These are phyloP conservation scores for Eledona agricola DNA, from an alignment of 2,888 invertebrate genomes.

Conservation along the genomic window DNA sequence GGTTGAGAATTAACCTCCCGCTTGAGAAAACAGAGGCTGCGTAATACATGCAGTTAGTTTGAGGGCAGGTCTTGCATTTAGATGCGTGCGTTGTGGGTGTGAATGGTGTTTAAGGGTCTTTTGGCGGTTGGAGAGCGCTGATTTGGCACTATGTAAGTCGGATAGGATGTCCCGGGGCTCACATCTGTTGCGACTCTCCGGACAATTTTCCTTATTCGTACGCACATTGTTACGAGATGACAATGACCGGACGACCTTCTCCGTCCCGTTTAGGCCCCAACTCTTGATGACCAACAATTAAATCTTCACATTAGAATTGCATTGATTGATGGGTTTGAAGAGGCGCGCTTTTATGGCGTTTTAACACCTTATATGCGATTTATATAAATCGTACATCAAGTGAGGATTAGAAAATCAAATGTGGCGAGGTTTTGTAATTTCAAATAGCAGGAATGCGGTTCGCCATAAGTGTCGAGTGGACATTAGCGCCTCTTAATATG, in stretches of 20 bases:
- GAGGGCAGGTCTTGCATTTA: slow-evolving; percentile 54
- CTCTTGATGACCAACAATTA: slow-evolving; percentile 19
- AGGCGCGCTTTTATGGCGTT: slow-evolving; percentile 17
- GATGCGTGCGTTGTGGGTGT: slow-evolving; percentile 53
- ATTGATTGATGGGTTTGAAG: slow-evolving; percentile 21
- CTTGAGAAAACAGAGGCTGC: slow-evolving; percentile 46
- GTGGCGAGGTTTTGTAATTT: slow-evolving; percentile 23
- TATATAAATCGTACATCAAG: slow-evolving; percentile 32
- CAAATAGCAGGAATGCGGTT: slow-evolving; percentile 23
- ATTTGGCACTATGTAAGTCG: slow-evolving; percentile 48
- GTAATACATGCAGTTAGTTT: slow-evolving; percentile 51
- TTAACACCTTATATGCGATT: slow-evolving; percentile 29
- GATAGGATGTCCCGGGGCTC: slow-evolving; percentile 50
- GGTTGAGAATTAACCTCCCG: slow-evolving; percentile 36
- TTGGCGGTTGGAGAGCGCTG: slow-evolving; percentile 52
- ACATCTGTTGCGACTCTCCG: slow-evolving; percentile 50
- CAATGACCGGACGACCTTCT: slow-evolving; percentile 32
- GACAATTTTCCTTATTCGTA: slow-evolving; percentile 3
- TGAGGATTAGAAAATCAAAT: slow-evolving; percentile 29
- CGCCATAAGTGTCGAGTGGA: slow-evolving; percentile 30
- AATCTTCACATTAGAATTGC: slow-evolving; percentile 22
- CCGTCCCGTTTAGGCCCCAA: slow-evolving; percentile 12
- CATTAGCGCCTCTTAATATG: slow-evolving; percentile 32
- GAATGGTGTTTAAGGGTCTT: slow-evolving; percentile 49
- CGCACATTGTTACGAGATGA: slow-evolving; percentile 15